A percentile compares a stretch with the other conserved stretches of the same genome.
Evolutionary conservation across 2,888 invertebrate genomes (phyloP).

Genomic region (Watsonalla cultraria): DNA sequence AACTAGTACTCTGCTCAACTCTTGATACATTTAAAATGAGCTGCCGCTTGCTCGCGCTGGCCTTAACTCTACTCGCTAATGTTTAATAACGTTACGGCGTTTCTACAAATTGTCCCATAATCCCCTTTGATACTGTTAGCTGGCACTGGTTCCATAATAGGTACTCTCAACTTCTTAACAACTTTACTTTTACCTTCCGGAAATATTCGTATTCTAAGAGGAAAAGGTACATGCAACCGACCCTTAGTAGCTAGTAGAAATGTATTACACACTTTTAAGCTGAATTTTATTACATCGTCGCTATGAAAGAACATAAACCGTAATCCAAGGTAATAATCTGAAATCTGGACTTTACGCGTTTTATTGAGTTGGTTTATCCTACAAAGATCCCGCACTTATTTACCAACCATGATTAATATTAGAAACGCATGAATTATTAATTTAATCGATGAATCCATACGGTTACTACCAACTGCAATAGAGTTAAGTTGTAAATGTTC

Average conservation of each 20-base stretch:
- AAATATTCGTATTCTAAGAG: conserved; percentile 31
- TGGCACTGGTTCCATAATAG: conserved; percentile 2
- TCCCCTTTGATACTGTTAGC: conserved; percentile 16
- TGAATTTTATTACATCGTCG: conserved; percentile 73
- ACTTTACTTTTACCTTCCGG: conserved; percentile 23
- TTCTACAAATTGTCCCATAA: conserved; percentile 19
- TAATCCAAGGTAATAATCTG: conserved; percentile 69
- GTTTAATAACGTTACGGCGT: conserved; percentile 50
- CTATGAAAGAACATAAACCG: conserved; percentile 70
- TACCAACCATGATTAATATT: not conserved
- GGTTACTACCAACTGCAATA: not conserved
- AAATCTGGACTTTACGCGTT: conserved; percentile 46
- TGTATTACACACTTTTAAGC: conserved; percentile 65
- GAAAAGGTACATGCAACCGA: conserved; percentile 32
- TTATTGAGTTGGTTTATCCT: conserved; percentile 22
- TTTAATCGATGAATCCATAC: too few species aligned
- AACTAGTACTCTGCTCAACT: conserved; percentile 50
- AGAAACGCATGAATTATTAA: too few species aligned
- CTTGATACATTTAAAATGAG: conserved; percentile 73
- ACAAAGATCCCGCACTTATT: not conserved
- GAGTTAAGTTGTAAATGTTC: conserved; percentile 20
- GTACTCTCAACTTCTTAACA: conserved; percentile 16
- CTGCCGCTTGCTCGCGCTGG: conserved; percentile 16
- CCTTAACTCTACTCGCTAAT: conserved; percentile 40
- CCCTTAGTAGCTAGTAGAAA: conserved; percentile 25